phyloP scores from a whole-genome alignment of 2,797 vertebrate genomes.

The Alcedo quadribrachys region DNA sequence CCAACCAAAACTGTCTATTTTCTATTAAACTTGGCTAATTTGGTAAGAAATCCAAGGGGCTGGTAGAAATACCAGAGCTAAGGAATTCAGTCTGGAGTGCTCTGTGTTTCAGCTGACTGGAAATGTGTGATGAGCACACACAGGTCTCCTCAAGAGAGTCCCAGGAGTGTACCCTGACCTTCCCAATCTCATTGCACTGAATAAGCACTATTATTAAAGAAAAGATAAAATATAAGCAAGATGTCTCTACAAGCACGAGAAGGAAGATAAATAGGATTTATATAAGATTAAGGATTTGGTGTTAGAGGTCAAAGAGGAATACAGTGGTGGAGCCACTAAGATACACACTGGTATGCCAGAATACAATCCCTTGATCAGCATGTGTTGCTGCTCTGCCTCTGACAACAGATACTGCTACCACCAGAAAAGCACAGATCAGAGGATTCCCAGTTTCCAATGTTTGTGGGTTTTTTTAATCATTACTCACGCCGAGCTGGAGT shows the following conservation, averaged over 20 bases:
- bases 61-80: neutral
- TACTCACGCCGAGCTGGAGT: neutral
- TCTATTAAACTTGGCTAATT: neutral
- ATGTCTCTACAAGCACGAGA: neutral
- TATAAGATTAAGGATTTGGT: neutral
- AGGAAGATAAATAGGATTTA: neutral
- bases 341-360: neutral
- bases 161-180: neutral
- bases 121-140: neutral
- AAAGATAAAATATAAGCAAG: neutral
- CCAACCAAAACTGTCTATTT: neutral
- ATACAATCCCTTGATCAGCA: neutral
- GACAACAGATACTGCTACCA: neutral
- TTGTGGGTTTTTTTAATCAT: neutral
- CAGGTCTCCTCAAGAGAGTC: rapidly evolving
- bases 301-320: neutral
- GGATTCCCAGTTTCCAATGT: neutral
- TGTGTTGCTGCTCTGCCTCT: neutral
- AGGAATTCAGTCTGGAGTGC: neutral
- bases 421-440: neutral
- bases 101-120: neutral
- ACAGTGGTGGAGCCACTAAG: neutral
- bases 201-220: neutral
- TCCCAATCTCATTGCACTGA: neutral
- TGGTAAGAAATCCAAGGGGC: neutral